Conservation (phyloP, 2,113 vertebrate genomes). For the Hydropotes inermis region DNA sequence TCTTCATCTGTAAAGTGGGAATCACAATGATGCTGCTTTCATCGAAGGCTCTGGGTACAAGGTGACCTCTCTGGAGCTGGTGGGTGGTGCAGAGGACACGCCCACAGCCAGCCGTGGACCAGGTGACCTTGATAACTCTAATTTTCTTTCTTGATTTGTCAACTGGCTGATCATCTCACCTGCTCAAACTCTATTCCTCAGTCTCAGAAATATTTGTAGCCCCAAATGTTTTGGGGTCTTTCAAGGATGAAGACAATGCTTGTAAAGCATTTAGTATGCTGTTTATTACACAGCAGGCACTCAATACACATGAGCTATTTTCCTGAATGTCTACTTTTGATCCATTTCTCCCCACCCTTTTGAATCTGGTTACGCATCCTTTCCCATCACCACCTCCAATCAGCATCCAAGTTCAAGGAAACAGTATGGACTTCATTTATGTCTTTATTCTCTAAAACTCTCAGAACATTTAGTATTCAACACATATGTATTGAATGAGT, state of each 20-base stretch:
- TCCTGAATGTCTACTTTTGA: neutral
- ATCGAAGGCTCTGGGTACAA: neutral
- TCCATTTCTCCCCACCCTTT: neutral
- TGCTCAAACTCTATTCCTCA: neutral
- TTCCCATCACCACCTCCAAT: fast-evolving
- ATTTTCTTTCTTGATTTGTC: neutral
- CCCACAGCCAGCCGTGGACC: neutral
- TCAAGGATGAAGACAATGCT: neutral
- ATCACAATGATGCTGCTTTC: neutral
- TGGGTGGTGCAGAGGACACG: neutral
- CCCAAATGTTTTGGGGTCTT: neutral
- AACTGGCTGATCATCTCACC: neutral
- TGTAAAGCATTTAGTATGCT: neutral
- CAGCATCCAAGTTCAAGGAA: neutral
- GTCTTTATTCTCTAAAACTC: neutral
- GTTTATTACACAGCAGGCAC: neutral
- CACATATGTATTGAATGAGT: neutral
- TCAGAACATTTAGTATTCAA: neutral
- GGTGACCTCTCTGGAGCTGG: neutral
- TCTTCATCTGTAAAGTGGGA: neutral
- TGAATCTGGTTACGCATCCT: neutral
- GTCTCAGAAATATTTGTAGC: neutral
- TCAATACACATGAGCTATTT: neutral
- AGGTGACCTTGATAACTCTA: neutral
- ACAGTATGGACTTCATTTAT: neutral